Conservation (phyloP, 2,113 vertebrate genomes). For the Rhombomys opimus region DNA sequence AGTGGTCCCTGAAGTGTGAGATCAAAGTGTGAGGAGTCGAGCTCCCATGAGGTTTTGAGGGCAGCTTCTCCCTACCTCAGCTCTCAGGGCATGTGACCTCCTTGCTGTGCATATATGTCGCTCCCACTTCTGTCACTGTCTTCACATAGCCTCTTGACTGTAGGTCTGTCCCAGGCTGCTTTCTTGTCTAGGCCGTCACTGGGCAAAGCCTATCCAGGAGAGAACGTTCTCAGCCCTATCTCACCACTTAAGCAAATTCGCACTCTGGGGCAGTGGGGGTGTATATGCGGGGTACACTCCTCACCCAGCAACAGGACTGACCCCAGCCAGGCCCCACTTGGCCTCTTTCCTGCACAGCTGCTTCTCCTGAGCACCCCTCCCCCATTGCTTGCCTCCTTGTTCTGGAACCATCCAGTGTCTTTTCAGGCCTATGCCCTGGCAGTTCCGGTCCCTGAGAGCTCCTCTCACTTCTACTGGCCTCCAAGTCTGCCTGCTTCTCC, state of each 20-base stretch:
- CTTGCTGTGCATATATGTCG: rapidly evolving
- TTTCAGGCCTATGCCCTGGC: rapidly evolving
- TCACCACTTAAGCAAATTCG: no score
- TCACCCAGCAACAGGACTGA: not conserved
- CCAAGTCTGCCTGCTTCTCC: not conserved
- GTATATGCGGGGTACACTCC: rapidly evolving
- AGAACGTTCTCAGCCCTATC: no score
- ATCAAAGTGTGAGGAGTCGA: rapidly evolving
- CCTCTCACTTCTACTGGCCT: not conserved
- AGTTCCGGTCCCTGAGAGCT: rapidly evolving
- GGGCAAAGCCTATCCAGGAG: rapidly evolving
- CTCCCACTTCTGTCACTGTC: no score
- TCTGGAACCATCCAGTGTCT: rapidly evolving
- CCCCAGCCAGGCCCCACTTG: rapidly evolving
- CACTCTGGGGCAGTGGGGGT: not conserved
- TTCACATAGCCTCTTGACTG: rapidly evolving
- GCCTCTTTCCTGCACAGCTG: rapidly evolving
- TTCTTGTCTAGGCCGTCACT: rapidly evolving
- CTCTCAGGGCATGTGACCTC: not conserved
- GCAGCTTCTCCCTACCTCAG: rapidly evolving
- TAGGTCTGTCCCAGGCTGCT: no score
- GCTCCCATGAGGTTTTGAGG: rapidly evolving
- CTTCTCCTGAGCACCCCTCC: rapidly evolving
- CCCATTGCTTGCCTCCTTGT: rapidly evolving
- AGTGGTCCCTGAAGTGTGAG: not conserved